Evolutionary conservation across 2,113 vertebrate genomes (phyloP).

Genomic region (Dolichallabes microphthalmus): DNA sequence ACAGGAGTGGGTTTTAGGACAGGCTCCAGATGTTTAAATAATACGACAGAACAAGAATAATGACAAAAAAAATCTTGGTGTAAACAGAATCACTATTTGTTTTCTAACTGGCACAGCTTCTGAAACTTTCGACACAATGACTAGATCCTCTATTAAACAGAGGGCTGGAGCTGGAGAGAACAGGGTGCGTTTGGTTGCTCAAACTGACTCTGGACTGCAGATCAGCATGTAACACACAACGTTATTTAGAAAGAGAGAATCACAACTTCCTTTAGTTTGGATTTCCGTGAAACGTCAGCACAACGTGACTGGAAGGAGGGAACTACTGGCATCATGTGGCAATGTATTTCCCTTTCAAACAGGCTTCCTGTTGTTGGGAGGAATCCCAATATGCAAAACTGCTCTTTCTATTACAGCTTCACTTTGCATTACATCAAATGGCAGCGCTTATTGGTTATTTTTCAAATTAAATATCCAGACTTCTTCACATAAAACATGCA

Average conservation of each 20-base stretch:
- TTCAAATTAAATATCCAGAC: neutral
- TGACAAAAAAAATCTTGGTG: neutral
- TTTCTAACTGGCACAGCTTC: neutral
- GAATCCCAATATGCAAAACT: slow-evolving; percentile 36
- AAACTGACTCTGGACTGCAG: neutral
- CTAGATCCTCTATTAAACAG: neutral
- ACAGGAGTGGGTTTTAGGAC: neutral
- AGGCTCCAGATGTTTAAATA: neutral
- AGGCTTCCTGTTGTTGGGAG: slow-evolving; percentile 27
- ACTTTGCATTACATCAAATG: neutral
- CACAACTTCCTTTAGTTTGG: slow-evolving; percentile 18
- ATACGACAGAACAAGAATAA: neutral
- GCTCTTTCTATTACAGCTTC: slow-evolving; percentile 9
- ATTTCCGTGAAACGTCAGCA: slow-evolving; percentile 43
- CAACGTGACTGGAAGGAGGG: slow-evolving; percentile 39
- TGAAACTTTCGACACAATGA: neutral
- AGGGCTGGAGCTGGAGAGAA: neutral
- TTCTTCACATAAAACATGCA: neutral
- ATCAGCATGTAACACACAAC: slow-evolving; percentile 6
- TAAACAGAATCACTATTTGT: neutral
- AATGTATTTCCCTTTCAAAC: slow-evolving; percentile 41
- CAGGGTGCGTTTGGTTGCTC: neutral
- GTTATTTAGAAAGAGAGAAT: slow-evolving; percentile 14
- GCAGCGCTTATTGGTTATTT: neutral
- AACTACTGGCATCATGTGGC: slow-evolving; percentile 3